Conservation (phyloP, 2,888 invertebrate species). For the Sinopyrophorus schimmeli region DNA sequence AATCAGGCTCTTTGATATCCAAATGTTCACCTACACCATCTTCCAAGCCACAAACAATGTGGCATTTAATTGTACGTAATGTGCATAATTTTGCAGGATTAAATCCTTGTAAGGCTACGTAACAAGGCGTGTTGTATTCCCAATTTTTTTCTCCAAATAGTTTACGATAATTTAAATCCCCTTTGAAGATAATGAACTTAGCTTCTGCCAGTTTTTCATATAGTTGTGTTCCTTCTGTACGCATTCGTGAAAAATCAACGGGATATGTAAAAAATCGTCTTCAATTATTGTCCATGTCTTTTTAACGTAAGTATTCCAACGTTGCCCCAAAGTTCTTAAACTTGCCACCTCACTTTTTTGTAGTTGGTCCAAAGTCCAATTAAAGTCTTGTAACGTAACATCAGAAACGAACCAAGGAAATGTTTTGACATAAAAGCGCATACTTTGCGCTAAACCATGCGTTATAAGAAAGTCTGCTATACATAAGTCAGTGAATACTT, state of each 20-base stretch:
- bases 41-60: conserved; percentile 78
- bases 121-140: conserved; percentile 69
- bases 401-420: conserved; percentile 98
- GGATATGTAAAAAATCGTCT: conserved; percentile 87
- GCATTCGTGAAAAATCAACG: conserved; percentile 78
- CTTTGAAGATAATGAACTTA: conserved; percentile 80
- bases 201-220: conserved; percentile 72
- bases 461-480: conserved; percentile 78
- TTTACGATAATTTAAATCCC: conserved; percentile 96
- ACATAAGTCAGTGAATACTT: conserved; percentile 86
- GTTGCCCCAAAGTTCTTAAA: conserved; percentile 56
- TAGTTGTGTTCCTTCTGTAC: conserved; percentile 64
- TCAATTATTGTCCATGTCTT: conserved; percentile 58
- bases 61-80: conserved; percentile 87
- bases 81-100: conserved; percentile 79
- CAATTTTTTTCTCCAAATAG: conserved; percentile 86
- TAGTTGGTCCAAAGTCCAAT: conserved; percentile 65
- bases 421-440: conserved; percentile 83
- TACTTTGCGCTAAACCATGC: conserved; percentile 62
- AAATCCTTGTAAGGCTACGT: conserved; percentile 72
- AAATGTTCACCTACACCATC: conserved; percentile 64
- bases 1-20: conserved; percentile 63
- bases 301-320: conserved; percentile 63
- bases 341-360: conserved; percentile 41
- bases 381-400: conserved; percentile 74